These are phyloP conservation scores for Ornithorhynchus anatinus DNA, from an alignment of 2,113 vertebrate species.

Conservation along the genomic window DNA sequence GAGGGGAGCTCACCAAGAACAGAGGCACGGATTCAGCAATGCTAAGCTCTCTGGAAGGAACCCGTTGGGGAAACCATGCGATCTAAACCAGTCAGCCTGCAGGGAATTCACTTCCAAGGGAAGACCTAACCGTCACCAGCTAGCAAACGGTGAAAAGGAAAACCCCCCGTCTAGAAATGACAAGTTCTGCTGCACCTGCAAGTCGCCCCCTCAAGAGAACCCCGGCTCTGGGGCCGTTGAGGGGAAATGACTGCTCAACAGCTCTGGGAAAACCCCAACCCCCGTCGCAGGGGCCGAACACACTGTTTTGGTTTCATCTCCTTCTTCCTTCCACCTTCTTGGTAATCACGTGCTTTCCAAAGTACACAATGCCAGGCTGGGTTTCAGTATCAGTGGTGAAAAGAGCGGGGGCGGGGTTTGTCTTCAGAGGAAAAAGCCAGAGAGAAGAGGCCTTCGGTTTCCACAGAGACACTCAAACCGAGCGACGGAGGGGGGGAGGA, in stretches of 20 bases:
- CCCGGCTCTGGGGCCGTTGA: not conserved
- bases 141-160: no score
- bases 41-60: no score
- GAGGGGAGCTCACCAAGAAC: no score
- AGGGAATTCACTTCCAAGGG: no score
- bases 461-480: slow-evolving; percentile 13
- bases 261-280: not conserved
- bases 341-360: slow-evolving; percentile 55
- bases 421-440: slow-evolving; percentile 23
- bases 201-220: not conserved
- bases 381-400: slow-evolving; percentile 22
- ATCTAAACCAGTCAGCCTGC: no score
- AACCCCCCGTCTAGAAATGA: no score
- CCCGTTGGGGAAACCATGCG: no score
- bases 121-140: no score
- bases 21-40: no score
- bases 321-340: slow-evolving; percentile 31
- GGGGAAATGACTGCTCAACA: not conserved
- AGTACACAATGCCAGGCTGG: slow-evolving; percentile 17
- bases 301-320: slow-evolving; percentile 35
- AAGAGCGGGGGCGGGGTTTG: not conserved
- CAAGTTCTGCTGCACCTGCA: not conserved
- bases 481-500: slow-evolving; percentile 34
- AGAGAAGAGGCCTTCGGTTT: slow-evolving; percentile 6
- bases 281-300: not conserved